A percentile compares a stretch with the other conserved stretches of the same genome.
These are phyloP conservation scores for Sphaeridia pumilis DNA, from an alignment of 2,888 invertebrate genomes.

Conservation along the genomic window DNA sequence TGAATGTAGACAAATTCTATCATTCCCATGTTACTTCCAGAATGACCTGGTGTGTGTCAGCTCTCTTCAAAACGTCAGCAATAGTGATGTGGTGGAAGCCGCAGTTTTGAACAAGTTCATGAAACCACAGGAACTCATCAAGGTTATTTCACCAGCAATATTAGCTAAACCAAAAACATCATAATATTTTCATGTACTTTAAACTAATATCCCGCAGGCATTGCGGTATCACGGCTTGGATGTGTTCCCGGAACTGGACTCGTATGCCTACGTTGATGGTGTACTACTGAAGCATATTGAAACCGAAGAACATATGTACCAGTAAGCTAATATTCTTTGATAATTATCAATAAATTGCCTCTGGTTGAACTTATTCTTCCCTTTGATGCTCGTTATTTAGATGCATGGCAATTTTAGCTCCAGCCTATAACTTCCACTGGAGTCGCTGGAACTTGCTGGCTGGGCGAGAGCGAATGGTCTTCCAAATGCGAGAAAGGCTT, in stretches of 20 bases:
- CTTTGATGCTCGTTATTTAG: conserved; percentile 42
- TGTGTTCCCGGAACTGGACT: conserved; percentile 66
- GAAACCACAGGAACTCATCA: conserved; percentile 49
- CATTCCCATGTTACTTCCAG: conserved; percentile 36
- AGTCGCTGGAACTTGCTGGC: conserved; percentile 55
- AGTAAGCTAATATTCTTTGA: conserved; percentile 18
- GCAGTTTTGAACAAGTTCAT: conserved; percentile 49
- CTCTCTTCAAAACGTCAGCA: conserved; percentile 52
- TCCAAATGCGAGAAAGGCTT: conserved; percentile 53
- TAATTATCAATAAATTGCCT: background rate
- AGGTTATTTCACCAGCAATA: conserved; percentile 41
- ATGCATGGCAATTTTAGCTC: conserved; percentile 61
- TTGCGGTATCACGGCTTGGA: conserved; percentile 61
- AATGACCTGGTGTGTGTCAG: conserved; percentile 42
- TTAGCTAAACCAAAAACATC: no score
- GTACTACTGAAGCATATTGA: conserved; percentile 50
- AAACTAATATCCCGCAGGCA: conserved; percentile 37
- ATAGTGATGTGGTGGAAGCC: conserved; percentile 47
- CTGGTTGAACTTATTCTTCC: no score
- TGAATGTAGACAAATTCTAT: no score
- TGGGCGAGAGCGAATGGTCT: conserved; percentile 50
- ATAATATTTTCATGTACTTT: background rate
- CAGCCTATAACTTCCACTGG: conserved; percentile 68
- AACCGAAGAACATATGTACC: conserved; percentile 54
- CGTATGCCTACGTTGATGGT: conserved; percentile 48